Evolutionary conservation across 2,797 vertebrate genomes (phyloP).

Genomic region (Emydoidea blandingii): DNA sequence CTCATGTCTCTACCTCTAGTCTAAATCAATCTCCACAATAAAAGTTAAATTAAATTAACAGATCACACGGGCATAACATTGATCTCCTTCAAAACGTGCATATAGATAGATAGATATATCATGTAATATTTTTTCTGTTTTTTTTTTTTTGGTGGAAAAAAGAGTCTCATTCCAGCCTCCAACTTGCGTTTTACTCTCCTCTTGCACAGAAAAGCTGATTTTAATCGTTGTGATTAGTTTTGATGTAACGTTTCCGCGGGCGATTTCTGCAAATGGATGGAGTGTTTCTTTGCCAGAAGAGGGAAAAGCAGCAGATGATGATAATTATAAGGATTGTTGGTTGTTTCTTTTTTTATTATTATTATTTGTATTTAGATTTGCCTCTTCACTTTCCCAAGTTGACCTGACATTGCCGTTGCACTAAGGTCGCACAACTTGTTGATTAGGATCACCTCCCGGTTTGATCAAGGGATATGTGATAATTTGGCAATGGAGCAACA

Average conservation of each 20-base stretch:
- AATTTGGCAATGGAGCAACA: slow-evolving; percentile 81
- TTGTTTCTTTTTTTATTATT: slow-evolving; percentile 84
- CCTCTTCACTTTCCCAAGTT: slow-evolving; percentile 78
- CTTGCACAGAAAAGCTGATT: slow-evolving; percentile 98
- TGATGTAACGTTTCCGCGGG: slow-evolving; percentile 98
- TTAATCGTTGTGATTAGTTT: slow-evolving; percentile 99
- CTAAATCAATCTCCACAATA: slow-evolving; percentile 94
- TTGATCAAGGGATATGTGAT: slow-evolving; percentile 83
- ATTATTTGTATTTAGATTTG: slow-evolving; percentile 78
- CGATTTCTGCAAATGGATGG: slow-evolving; percentile 99
- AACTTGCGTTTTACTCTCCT: slow-evolving; percentile 94
- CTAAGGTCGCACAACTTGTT: slow-evolving; percentile 92
- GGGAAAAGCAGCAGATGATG: slow-evolving; percentile 97
- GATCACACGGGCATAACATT: slow-evolving; percentile 86
- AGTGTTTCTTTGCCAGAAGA: slow-evolving; percentile 99
- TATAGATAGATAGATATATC: slow-evolving; percentile 51
- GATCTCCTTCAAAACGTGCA: slow-evolving; percentile 84
- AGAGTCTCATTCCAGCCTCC: slow-evolving; percentile 90
- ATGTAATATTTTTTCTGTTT: slow-evolving; percentile 74
- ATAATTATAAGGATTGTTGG: slow-evolving; percentile 99
- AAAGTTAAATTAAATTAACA: slow-evolving; percentile 91
- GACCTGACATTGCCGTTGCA: slow-evolving; percentile 80
- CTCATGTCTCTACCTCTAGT: slow-evolving; percentile 97
- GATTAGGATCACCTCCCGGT: slow-evolving; percentile 85
- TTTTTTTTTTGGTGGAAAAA: slow-evolving; percentile 81